A percentile compares a stretch with the other conserved stretches of the same genome.
These are phyloP conservation scores for Lethrus apterus DNA, from an alignment of 1,140 invertebrate genomes.

Conservation along the genomic window DNA sequence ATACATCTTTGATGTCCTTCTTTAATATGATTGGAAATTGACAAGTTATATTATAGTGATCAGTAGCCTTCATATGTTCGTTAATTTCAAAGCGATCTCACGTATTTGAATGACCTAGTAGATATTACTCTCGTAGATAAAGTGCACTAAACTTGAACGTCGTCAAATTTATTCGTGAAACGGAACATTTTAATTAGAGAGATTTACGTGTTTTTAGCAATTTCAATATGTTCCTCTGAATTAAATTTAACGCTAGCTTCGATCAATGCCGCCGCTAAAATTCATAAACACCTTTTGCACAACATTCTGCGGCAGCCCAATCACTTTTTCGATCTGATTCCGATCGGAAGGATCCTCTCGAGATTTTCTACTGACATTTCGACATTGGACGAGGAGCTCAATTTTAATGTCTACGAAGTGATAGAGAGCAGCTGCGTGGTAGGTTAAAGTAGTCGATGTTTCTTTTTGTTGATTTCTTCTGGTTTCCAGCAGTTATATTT, in stretches of 20 bases:
- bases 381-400: slow-evolving; percentile 52
- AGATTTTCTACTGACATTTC: slow-evolving; percentile 68
- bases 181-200: too few relatives aligned
- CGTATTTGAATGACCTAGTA: too few relatives aligned
- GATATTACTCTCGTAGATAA: too few relatives aligned
- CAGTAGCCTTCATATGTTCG: too few relatives aligned
- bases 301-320: slow-evolving; percentile 58
- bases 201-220: slow-evolving; percentile 45
- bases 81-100: too few relatives aligned
- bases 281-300: slow-evolving; percentile 55
- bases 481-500: slow-evolving; percentile 30
- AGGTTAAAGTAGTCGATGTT: slow-evolving; percentile 23
- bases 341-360: slow-evolving; percentile 64
- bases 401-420: slow-evolving; percentile 39
- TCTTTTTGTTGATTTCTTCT: background rate
- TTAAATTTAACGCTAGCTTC: slow-evolving; percentile 52
- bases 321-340: slow-evolving; percentile 69
- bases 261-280: slow-evolving; percentile 49
- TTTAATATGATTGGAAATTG: too few relatives aligned
- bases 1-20: too few relatives aligned
- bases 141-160: too few relatives aligned
- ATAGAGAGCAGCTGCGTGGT: slow-evolving; percentile 39
- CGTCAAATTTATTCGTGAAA: too few relatives aligned
- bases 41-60: too few relatives aligned
- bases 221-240: slow-evolving; percentile 46